Conservation (phyloP, 1,140 invertebrate genomes). For the Pristionchus pacificus region DNA sequence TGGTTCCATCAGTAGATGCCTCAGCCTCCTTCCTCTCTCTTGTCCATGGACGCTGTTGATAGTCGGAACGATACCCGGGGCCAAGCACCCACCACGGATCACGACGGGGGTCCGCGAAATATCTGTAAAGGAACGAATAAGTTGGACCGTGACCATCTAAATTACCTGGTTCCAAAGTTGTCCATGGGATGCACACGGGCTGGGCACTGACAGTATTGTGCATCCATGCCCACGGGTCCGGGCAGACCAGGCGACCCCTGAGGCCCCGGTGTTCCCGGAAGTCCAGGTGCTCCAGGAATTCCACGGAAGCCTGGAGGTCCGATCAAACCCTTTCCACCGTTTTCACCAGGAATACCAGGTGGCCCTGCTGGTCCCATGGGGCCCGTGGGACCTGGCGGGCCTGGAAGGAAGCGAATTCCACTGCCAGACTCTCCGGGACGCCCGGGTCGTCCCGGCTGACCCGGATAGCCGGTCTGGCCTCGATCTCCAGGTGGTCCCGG, state of each 20-base stretch:
- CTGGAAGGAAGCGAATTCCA: neutral
- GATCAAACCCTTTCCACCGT: neutral
- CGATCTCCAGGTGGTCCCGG: neutral
- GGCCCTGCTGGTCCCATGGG: neutral
- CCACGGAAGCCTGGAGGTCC: neutral
- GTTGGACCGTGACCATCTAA: no score
- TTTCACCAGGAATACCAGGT: neutral
- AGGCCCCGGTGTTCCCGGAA: neutral
- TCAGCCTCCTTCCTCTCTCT: no score
- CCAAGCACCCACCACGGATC: no score
- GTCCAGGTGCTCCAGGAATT: neutral
- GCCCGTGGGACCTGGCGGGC: no score
- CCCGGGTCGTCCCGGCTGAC: neutral
- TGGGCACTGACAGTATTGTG: neutral
- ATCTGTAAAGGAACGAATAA: no score
- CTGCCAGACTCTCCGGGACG: neutral
- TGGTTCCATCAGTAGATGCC: no score
- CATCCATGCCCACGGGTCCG: neutral
- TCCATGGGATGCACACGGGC: neutral
- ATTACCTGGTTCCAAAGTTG: neutral
- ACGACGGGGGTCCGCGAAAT: no score
- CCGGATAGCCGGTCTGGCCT: neutral
- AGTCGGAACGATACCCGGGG: no score
- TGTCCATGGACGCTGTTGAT: no score
- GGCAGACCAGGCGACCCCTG: no score